phyloP scores from a whole-genome alignment of 2,888 invertebrate species.

The Lasioglossum leucozonium region DNA sequence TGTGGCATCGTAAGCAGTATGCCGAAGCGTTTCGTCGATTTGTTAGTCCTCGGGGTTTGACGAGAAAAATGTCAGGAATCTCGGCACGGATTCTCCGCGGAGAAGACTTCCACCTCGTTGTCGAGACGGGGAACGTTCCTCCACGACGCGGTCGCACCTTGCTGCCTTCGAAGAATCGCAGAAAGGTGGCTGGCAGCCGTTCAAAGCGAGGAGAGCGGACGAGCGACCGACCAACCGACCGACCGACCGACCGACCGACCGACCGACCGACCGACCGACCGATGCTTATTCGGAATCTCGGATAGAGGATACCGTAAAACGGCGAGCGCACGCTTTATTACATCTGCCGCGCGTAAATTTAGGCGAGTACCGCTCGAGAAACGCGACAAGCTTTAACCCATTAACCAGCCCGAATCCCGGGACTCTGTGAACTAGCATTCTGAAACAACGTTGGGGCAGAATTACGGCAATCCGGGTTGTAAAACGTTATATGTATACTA shows the following conservation, averaged over 20 bases:
- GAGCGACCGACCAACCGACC: too few species aligned
- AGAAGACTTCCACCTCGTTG: constrained; percentile 1
- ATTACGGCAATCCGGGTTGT: too few species aligned
- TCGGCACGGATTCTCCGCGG: background rate
- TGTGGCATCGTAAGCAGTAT: background rate
- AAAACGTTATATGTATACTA: background rate
- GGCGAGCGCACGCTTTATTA: constrained; percentile 58
- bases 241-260: constrained; percentile 31
- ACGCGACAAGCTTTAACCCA: constrained; percentile 44
- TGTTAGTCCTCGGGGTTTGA: background rate
- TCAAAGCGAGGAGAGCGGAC: constrained; percentile 64
- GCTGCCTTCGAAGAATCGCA: constrained; percentile 55
- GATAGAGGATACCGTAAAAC: constrained; percentile 63
- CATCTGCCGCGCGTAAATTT: constrained; percentile 65
- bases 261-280: constrained; percentile 34
- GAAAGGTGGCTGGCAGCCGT: constrained; percentile 63
- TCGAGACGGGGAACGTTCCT: constrained; percentile 38
- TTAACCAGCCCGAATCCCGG: constrained; percentile 28
- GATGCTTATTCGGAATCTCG: constrained; percentile 67
- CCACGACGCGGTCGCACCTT: constrained; percentile 58
- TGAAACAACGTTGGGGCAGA: background rate
- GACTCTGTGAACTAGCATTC: background rate
- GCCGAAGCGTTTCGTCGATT: background rate
- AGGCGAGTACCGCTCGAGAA: constrained; percentile 49
- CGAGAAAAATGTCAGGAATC: background rate